phyloP scores from a whole-genome alignment of 2,888 invertebrate genomes.

The Drosophila kambysellisi region DNA sequence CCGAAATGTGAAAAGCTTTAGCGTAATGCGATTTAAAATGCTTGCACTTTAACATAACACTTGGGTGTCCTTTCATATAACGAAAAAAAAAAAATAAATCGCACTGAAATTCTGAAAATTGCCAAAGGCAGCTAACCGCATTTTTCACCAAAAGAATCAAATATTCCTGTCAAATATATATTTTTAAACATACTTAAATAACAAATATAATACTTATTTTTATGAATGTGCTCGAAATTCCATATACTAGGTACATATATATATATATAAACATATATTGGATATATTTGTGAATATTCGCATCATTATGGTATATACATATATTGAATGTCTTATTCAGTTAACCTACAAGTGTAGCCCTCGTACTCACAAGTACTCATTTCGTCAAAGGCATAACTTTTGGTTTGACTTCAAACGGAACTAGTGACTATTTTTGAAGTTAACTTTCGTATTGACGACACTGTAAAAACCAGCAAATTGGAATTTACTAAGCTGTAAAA shows the following conservation, averaged over 20 bases:
- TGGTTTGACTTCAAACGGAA: background rate
- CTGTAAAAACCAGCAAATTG: background rate
- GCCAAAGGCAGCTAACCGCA: background rate
- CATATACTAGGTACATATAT: background rate
- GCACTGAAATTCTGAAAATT: background rate
- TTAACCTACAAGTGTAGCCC: too few species aligned
- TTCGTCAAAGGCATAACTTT: background rate
- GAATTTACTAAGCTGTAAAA: background rate
- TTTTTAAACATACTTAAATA: background rate
- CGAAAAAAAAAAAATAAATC: background rate
- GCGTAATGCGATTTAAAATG: conserved; percentile 71
- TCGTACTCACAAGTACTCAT: background rate
- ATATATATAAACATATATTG: background rate
- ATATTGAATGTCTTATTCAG: background rate
- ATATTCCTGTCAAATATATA: background rate
- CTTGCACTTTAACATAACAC: conserved; percentile 59
- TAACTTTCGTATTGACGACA: background rate
- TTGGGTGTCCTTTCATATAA: conserved; percentile 27
- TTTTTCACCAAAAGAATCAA: background rate
- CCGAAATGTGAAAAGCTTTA: conserved; percentile 51
- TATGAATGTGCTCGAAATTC: background rate
- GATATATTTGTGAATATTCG: background rate
- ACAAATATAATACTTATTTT: background rate
- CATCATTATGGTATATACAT: background rate
- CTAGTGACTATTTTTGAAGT: background rate